phyloP scores from a whole-genome alignment of 2,113 vertebrate genomes.

The Empidonax alnorum region DNA sequence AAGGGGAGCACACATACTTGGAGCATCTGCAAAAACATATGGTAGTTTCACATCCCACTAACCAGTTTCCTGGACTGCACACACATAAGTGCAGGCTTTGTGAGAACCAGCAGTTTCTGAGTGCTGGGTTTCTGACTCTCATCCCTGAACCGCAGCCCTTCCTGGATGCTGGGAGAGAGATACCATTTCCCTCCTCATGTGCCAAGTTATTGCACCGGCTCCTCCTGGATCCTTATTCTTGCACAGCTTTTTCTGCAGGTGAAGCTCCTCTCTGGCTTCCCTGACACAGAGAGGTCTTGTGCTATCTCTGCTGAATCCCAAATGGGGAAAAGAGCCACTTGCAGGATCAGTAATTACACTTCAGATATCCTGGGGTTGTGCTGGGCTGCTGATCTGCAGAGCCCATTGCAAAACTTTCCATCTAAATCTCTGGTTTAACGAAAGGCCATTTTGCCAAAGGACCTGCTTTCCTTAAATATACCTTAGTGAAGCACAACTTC shows the following conservation, averaged over 20 bases:
- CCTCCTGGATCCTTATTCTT: neutral
- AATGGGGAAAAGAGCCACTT: neutral
- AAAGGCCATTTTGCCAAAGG: neutral
- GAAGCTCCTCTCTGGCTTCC: neutral
- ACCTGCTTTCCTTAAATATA: neutral
- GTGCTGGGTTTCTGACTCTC: conserved; percentile 8
- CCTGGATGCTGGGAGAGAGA: neutral
- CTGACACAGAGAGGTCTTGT: neutral
- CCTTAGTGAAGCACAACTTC: neutral
- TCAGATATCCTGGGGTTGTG: neutral
- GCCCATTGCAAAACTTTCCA: neutral
- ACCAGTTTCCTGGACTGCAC: conserved; percentile 39
- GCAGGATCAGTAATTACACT: neutral
- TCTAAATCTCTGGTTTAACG: neutral
- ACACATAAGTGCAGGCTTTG: neutral
- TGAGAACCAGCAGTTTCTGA: neutral
- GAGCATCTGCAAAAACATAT: conserved; percentile 54
- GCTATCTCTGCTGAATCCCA: neutral
- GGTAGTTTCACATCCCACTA: conserved; percentile 46
- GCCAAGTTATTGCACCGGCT: neutral
- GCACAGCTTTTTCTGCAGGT: neutral
- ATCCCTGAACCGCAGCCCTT: neutral
- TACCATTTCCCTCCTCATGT: neutral
- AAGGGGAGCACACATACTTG: conserved; percentile 11
- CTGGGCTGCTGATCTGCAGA: neutral